Evolutionary conservation across 2,888 invertebrate genomes (phyloP).

Genomic region (Scaptodrosophila latifasciaeformis): DNA sequence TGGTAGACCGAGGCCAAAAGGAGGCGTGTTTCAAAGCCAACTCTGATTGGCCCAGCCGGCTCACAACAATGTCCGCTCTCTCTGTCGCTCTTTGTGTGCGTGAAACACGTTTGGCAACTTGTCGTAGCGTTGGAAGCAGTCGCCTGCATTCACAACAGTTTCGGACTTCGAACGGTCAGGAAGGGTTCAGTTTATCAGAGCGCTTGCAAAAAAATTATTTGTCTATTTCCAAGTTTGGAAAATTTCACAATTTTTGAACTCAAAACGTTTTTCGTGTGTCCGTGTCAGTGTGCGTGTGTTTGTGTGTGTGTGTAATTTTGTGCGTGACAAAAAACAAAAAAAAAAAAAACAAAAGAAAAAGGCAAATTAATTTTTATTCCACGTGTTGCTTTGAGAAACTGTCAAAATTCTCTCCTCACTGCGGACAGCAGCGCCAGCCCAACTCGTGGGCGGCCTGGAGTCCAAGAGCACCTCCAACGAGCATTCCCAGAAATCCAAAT

Average conservation of each 20-base stretch:
- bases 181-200: conserved; percentile 55
- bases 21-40: conserved; percentile 7
- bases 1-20: conserved; percentile 51
- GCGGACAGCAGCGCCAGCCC: conserved; percentile 75
- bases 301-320: too few relatives aligned
- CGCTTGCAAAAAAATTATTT: too few relatives aligned
- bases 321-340: too few relatives aligned
- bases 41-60: conserved; percentile 28
- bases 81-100: conserved; percentile 11
- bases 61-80: conserved; percentile 38
- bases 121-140: conserved; percentile 40
- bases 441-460: conserved; percentile 71
- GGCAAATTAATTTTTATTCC: conserved; percentile 1
- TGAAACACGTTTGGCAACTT: conserved; percentile 39
- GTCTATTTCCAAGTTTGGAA: conserved; percentile 2
- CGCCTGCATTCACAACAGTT: conserved; percentile 68
- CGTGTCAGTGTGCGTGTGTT: too few relatives aligned
- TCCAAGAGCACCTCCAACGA: conserved; percentile 32
- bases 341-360: too few relatives aligned
- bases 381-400: conserved; percentile 23
- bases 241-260: conserved; percentile 1
- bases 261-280: not conserved
- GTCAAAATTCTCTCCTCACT: conserved; percentile 75
- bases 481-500: conserved; percentile 63
- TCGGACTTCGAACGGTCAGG: conserved; percentile 72